A percentile compares a stretch with the other conserved stretches of the same genome.
Evolutionary conservation across 2,113 vertebrate genomes (phyloP).

Genomic region (Pollimyrus isidori): DNA sequence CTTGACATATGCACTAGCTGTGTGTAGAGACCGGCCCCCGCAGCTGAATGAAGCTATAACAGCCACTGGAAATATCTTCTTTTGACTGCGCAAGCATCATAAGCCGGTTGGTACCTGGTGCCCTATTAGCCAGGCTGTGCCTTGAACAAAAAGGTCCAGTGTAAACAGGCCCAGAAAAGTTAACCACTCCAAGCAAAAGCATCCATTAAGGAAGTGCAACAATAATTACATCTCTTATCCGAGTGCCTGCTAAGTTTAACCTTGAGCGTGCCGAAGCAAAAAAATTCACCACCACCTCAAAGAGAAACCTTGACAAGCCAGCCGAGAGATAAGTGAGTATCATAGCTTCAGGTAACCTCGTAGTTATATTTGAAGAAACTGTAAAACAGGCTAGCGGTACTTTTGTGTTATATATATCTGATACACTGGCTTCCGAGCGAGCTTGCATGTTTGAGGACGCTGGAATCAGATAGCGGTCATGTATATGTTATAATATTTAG

Average conservation of each 20-base stretch:
- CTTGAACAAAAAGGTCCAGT: not conserved
- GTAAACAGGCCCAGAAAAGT: not conserved
- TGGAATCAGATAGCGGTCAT: not conserved
- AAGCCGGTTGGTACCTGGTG: not conserved
- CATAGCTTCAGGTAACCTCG: not conserved
- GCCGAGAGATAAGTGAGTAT: not conserved
- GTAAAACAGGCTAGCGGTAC: not conserved
- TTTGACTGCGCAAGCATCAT: not conserved
- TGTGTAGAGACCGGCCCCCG: not conserved
- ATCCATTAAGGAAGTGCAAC: not conserved
- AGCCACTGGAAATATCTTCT: not conserved
- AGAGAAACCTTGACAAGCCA: not conserved
- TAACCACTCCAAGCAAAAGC: not conserved
- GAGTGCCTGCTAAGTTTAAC: not conserved
- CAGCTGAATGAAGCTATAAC: not conserved
- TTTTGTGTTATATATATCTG: not conserved
- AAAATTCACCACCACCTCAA: not conserved
- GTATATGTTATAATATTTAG: not conserved
- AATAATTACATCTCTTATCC: not conserved
- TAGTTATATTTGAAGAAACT: not conserved
- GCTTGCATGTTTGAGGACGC: not conserved
- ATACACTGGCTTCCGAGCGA: not conserved
- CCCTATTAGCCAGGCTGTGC: not conserved
- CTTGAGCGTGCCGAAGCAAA: not conserved
- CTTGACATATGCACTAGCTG: not conserved